phyloP scores from a whole-genome alignment of 2,888 invertebrate genomes.

The Euzophera pinguis region DNA sequence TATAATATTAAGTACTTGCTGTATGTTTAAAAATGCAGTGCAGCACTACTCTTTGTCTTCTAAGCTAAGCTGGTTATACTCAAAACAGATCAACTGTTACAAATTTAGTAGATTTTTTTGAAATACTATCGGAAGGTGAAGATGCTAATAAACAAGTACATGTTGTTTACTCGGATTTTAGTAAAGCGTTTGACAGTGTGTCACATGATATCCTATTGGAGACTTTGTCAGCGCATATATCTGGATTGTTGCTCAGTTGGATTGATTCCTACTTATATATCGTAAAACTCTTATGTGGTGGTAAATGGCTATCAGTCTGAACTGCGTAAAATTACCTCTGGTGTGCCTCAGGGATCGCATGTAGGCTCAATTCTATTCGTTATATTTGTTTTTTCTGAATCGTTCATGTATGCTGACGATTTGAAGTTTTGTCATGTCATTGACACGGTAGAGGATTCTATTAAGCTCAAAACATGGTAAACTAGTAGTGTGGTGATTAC shows the following conservation, averaged over 20 bases:
- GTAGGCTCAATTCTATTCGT: background rate
- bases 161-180: background rate
- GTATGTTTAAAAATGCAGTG: too few species aligned
- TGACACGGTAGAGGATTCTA: background rate
- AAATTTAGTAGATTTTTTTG: background rate
- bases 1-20: too few species aligned
- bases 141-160: too few species aligned
- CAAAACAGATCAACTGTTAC: too few species aligned
- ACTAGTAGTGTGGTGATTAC: background rate
- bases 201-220: too few species aligned
- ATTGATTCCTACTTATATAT: background rate
- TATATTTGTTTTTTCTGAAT: background rate
- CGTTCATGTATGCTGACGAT: conserved; percentile 2
- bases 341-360: background rate
- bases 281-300: background rate
- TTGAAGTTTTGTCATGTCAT: conserved; percentile 1
- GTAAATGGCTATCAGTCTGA: background rate
- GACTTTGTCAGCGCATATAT: too few species aligned
- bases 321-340: too few species aligned
- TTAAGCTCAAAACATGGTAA: background rate
- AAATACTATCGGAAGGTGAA: conserved; percentile 2
- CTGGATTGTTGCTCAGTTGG: too few species aligned
- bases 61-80: too few species aligned
- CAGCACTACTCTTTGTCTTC: too few species aligned
- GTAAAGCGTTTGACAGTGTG: background rate